Conservation (phyloP, 1,140 invertebrate species). For the Lasaia peninsularis region DNA sequence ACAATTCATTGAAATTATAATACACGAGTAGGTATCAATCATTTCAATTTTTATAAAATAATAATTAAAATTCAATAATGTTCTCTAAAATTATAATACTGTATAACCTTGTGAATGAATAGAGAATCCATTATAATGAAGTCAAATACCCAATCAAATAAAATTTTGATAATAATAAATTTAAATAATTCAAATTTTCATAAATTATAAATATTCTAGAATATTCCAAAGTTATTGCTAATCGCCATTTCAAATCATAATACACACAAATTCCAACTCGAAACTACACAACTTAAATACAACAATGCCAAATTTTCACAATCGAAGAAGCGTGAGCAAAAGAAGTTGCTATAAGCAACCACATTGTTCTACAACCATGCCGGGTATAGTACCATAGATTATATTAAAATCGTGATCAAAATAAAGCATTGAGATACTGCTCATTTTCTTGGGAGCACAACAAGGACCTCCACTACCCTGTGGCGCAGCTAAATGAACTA, state of each 20-base stretch:
- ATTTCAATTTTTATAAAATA: slow-evolving; percentile 2
- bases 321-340: slow-evolving; percentile 21
- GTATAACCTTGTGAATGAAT: slow-evolving; percentile 1
- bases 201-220: not conserved
- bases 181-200: not conserved
- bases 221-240: not conserved
- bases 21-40: not conserved
- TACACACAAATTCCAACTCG: slow-evolving; percentile 7
- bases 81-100: slow-evolving; percentile 11
- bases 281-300: slow-evolving; percentile 7
- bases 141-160: not conserved
- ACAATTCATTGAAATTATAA: not conserved
- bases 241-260: not conserved
- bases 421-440: slow-evolving; percentile 94
- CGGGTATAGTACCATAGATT: slow-evolving; percentile 91
- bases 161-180: not conserved
- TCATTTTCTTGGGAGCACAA: slow-evolving; percentile 93
- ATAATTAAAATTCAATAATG: slow-evolving; percentile 2
- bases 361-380: slow-evolving; percentile 95
- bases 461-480: slow-evolving; percentile 88
- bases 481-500: slow-evolving; percentile 87
- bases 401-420: slow-evolving; percentile 93
- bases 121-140: not conserved
- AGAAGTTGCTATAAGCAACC: slow-evolving; percentile 87
- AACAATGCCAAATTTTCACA: slow-evolving; percentile 5